These are phyloP conservation scores for Periophthalmus magnuspinnatus DNA, from an alignment of 2,797 vertebrate genomes.

Conservation along the genomic window DNA sequence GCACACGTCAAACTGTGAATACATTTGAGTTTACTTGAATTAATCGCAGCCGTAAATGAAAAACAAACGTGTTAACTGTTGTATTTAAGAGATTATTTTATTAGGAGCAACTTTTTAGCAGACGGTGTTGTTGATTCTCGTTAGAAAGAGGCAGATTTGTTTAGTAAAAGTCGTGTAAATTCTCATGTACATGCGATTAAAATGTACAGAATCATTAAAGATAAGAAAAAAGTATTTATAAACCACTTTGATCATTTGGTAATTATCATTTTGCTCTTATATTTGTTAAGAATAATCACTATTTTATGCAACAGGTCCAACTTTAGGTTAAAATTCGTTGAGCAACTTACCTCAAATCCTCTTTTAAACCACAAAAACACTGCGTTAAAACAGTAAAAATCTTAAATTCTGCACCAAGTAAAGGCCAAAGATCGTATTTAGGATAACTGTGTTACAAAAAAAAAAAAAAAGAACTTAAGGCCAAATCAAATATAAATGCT, in stretches of 20 bases:
- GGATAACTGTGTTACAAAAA: background rate
- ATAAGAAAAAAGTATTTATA: too few relatives aligned
- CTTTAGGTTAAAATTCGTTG: background rate
- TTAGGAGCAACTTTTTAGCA: background rate
- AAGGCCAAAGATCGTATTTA: background rate
- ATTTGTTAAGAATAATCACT: background rate
- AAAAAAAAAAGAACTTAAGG: background rate
- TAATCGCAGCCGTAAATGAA: too few relatives aligned
- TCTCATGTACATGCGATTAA: too few relatives aligned
- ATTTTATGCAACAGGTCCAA: background rate
- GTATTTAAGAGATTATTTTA: background rate
- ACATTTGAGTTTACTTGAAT: background rate
- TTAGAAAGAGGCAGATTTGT: background rate
- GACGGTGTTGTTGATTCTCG: too few relatives aligned
- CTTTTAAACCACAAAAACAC: background rate
- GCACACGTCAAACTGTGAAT: background rate
- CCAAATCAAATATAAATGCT: conserved; percentile 3
- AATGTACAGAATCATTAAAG: too few relatives aligned
- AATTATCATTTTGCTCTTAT: too few relatives aligned
- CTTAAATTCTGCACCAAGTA: background rate
- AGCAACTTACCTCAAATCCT: background rate
- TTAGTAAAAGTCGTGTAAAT: too few relatives aligned
- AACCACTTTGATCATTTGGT: too few relatives aligned
- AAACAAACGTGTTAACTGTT: background rate
- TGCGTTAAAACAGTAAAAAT: background rate